Evolutionary conservation across 2,797 vertebrate species (phyloP).

Genomic region (Notolabrus celidotus): DNA sequence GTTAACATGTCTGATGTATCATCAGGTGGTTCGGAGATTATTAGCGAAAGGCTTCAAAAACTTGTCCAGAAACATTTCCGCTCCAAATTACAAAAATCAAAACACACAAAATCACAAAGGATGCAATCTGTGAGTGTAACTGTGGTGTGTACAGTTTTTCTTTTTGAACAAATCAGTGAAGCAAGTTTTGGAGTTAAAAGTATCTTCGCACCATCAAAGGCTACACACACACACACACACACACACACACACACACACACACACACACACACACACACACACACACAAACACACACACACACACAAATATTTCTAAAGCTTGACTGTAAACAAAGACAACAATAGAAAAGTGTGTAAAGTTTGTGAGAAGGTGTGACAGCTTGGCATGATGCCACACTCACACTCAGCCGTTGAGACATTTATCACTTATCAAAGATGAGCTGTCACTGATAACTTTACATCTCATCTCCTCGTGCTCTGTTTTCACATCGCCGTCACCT

Average conservation of each 20-base stretch:
- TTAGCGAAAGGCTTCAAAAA: too few species aligned
- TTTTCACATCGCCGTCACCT: background rate
- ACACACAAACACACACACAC: background rate
- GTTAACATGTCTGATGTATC: too few species aligned
- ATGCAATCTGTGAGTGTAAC: too few species aligned
- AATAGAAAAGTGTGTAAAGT: background rate
- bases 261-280: background rate
- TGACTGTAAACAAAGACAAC: background rate
- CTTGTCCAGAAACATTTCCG: too few species aligned
- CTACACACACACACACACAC: background rate
- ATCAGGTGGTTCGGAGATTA: too few species aligned
- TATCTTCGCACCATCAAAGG: too few species aligned
- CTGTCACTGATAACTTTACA: background rate
- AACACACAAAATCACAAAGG: too few species aligned
- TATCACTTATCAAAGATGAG: background rate
- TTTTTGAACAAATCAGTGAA: too few species aligned
- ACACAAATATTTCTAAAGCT: background rate
- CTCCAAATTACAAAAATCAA: too few species aligned
- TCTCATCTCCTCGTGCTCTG: background rate
- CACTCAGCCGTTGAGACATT: conserved; percentile 4
- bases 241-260: background rate
- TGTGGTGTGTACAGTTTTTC: too few species aligned
- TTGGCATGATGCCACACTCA: background rate
- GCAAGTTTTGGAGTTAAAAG: too few species aligned
- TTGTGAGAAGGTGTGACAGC: background rate